These are phyloP conservation scores for Sebastes oblongus DNA, from an alignment of 2,797 vertebrate genomes.

Conservation along the genomic window DNA sequence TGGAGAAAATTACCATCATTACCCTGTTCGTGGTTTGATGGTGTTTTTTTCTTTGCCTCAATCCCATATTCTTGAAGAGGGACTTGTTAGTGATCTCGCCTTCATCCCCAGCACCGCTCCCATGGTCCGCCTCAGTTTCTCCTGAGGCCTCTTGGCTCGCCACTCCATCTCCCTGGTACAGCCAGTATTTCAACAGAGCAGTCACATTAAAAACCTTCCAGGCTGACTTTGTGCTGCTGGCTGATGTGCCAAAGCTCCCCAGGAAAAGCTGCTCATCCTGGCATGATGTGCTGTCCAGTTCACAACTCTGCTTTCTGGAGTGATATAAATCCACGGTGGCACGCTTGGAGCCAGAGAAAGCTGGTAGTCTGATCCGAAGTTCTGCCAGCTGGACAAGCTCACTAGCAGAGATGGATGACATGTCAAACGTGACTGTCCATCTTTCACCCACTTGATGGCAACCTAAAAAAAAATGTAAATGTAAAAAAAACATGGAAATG, in stretches of 20 bases:
- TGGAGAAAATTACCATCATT: conserved; percentile 89
- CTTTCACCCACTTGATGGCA: conserved; percentile 79
- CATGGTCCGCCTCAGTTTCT: conserved; percentile 27
- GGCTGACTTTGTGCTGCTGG: conserved; percentile 60
- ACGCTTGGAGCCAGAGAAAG: conserved; percentile 53
- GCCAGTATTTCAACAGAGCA: conserved; percentile 80
- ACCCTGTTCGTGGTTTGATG: conserved; percentile 69
- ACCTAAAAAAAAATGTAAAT: conserved; percentile 64
- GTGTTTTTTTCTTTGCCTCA: conserved; percentile 28
- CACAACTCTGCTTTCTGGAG: conserved; percentile 66
- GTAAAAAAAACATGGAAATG: neutral
- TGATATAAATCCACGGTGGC: conserved; percentile 86
- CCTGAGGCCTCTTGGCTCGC: conserved; percentile 20
- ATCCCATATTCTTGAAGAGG: conserved; percentile 7
- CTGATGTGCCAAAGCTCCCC: conserved; percentile 78
- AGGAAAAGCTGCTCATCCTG: conserved; percentile 74
- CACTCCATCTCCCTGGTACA: conserved; percentile 61
- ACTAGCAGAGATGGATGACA: conserved; percentile 84
- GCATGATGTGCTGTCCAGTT: conserved; percentile 33
- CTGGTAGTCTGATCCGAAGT: conserved; percentile 80
- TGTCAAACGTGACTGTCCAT: conserved; percentile 88
- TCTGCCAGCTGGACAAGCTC: conserved; percentile 85
- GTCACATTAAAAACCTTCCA: conserved; percentile 89
- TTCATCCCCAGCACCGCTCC: conserved; percentile 25
- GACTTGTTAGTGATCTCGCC: neutral